Conservation (phyloP, 2,888 invertebrate genomes). For the Chrysomela aeneicollis region DNA sequence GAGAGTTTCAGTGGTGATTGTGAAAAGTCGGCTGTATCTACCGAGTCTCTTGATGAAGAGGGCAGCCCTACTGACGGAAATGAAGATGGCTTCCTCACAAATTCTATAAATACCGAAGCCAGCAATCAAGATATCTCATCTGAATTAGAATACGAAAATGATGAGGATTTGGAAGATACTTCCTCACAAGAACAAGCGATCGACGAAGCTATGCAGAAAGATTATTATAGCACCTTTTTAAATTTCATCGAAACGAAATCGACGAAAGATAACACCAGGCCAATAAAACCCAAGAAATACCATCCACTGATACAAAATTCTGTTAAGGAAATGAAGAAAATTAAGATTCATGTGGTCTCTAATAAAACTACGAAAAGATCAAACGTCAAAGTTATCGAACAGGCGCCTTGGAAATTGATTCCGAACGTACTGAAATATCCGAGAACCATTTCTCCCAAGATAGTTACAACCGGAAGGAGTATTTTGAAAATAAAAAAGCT, state of each 20-base stretch:
- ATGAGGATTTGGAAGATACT: neutral
- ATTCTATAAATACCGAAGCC: neutral
- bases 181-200: neutral
- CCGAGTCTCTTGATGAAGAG: too few species aligned
- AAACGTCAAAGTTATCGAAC: neutral
- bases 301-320: too few species aligned
- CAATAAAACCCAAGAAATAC: neutral
- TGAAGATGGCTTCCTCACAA: neutral
- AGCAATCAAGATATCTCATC: neutral
- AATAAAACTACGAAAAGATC: slow-evolving; percentile 3
- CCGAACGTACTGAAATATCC: neutral
- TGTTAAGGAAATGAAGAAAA: neutral
- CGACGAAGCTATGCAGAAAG: neutral
- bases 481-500: neutral
- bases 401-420: neutral
- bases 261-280: neutral
- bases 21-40: neutral
- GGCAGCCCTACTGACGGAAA: neutral
- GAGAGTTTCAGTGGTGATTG: neutral
- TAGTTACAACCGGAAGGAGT: neutral
- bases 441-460: neutral
- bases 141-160: neutral
- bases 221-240: neutral
- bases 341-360: neutral
- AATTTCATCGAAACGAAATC: neutral